Conservation (phyloP, 2,113 vertebrate species). For the Lophura nycthemera region DNA sequence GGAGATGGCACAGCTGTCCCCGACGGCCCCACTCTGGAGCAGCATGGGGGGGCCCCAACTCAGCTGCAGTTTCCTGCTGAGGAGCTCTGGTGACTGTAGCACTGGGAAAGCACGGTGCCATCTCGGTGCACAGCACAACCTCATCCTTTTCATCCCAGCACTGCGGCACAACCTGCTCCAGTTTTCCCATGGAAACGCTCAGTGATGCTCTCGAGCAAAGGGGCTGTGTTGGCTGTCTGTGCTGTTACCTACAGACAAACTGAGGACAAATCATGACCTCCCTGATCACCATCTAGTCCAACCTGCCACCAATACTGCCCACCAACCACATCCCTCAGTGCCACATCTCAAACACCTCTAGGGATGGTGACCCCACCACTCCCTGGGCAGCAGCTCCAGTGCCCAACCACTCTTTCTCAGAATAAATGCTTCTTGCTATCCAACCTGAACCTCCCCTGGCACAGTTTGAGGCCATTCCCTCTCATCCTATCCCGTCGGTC, state of each 20-base stretch:
- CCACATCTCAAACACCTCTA: too few species aligned
- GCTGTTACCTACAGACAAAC: slow-evolving; percentile 27
- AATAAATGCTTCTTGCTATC: too few species aligned
- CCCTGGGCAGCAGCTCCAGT: too few species aligned
- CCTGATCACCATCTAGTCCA: too few species aligned
- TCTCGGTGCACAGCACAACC: not conserved
- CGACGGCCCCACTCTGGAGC: not conserved
- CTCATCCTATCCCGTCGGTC: not conserved
- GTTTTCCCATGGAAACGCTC: not conserved
- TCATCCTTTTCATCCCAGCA: not conserved
- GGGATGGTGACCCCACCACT: too few species aligned
- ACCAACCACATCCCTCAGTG: too few species aligned
- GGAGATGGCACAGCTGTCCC: not conserved
- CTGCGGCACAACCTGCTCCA: too few species aligned
- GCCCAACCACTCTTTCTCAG: too few species aligned
- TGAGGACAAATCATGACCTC: not conserved
- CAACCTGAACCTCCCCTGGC: too few species aligned
- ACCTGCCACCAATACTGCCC: too few species aligned
- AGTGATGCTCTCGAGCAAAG: slow-evolving; percentile 8
- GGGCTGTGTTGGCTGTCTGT: not conserved
- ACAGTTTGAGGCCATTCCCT: too few species aligned
- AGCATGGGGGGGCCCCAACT: accelerated
- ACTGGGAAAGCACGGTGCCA: accelerated
- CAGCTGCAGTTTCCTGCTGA: slow-evolving; percentile 19
- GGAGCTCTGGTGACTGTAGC: not conserved